Percentiles rank a stretch among this genome's conserved stretches.
These are phyloP conservation scores for Beris chalybata DNA, from an alignment of 2,888 invertebrate species.

Conservation along the genomic window DNA sequence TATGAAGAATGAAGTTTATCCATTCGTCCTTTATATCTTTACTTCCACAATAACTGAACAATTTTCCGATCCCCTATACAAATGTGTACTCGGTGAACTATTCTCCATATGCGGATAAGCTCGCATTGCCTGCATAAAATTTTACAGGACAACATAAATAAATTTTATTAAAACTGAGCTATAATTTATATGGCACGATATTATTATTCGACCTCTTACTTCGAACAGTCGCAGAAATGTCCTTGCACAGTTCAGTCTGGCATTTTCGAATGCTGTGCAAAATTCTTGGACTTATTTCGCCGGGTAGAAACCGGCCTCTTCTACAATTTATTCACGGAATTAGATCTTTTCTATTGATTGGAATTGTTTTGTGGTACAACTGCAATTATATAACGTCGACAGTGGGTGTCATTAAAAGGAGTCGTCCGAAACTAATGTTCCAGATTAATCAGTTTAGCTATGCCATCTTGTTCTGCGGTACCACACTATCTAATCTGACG, in stretches of 20 bases:
- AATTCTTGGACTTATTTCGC: slow-evolving; percentile 3
- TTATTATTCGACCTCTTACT: too few relatives aligned
- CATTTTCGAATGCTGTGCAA: slow-evolving; percentile 9
- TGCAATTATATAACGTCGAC: not conserved
- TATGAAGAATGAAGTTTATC: too few relatives aligned
- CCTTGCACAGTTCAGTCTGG: not conserved
- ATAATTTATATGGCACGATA: too few relatives aligned
- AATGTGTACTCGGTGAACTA: too few relatives aligned
- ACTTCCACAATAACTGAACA: too few relatives aligned
- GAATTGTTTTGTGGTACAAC: not conserved
- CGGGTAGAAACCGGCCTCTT: not conserved
- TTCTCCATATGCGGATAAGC: too few relatives aligned
- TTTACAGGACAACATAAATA: too few relatives aligned
- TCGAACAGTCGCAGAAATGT: not conserved
- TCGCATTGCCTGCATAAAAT: too few relatives aligned
- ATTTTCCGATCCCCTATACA: too few relatives aligned
- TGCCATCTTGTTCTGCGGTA: slow-evolving; percentile 14
- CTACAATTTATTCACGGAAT: not conserved
- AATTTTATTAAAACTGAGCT: too few relatives aligned
- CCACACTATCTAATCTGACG: slow-evolving; percentile 10
- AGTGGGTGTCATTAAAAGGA: not conserved
- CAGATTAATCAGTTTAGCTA: slow-evolving; percentile 21
- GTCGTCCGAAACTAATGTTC: slow-evolving; percentile 3
- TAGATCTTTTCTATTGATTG: not conserved
- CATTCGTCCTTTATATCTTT: too few relatives aligned